Percentiles rank a stretch among this genome's conserved stretches.
phyloP scores from a whole-genome alignment of 2,113 vertebrate genomes.

The Neofelis nebulosa region DNA sequence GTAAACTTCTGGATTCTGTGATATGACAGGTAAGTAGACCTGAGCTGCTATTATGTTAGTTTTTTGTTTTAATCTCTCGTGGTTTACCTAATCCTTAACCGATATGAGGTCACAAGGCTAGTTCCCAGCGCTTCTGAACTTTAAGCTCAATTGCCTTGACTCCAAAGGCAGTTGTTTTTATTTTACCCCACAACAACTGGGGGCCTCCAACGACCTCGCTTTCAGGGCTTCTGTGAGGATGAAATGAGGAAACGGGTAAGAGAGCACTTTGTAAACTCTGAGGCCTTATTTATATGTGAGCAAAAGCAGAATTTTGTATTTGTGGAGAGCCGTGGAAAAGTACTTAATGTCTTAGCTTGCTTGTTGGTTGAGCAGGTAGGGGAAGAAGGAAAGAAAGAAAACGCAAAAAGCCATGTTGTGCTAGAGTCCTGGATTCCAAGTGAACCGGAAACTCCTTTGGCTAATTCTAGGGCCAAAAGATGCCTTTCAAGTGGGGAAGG shows the following conservation, averaged over 20 bases:
- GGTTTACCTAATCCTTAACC: not conserved
- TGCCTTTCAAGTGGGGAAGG: slow-evolving; percentile 73
- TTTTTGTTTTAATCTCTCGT: not conserved
- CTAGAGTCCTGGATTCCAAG: slow-evolving; percentile 63
- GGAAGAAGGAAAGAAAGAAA: not conserved
- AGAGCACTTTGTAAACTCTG: slow-evolving; percentile 20
- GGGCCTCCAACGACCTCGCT: not conserved
- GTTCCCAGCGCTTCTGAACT: not conserved
- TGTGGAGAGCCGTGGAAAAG: slow-evolving; percentile 70
- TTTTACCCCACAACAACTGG: not conserved
- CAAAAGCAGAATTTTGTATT: slow-evolving; percentile 54
- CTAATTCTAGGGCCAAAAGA: slow-evolving; percentile 33
- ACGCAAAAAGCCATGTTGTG: slow-evolving; percentile 60
- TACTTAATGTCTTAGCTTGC: slow-evolving; percentile 73
- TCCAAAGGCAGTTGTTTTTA: not conserved
- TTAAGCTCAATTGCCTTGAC: not conserved
- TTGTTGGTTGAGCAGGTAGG: slow-evolving; percentile 62
- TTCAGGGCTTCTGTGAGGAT: not conserved
- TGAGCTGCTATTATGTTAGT: not conserved
- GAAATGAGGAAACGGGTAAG: not conserved
- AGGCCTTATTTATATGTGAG: slow-evolving; percentile 12
- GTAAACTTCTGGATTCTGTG: not conserved
- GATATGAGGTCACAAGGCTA: not conserved
- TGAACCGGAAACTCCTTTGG: slow-evolving; percentile 70
- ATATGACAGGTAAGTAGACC: not conserved